phyloP scores from a whole-genome alignment of 2,113 vertebrate species.

The Macroglossus sobrinus region DNA sequence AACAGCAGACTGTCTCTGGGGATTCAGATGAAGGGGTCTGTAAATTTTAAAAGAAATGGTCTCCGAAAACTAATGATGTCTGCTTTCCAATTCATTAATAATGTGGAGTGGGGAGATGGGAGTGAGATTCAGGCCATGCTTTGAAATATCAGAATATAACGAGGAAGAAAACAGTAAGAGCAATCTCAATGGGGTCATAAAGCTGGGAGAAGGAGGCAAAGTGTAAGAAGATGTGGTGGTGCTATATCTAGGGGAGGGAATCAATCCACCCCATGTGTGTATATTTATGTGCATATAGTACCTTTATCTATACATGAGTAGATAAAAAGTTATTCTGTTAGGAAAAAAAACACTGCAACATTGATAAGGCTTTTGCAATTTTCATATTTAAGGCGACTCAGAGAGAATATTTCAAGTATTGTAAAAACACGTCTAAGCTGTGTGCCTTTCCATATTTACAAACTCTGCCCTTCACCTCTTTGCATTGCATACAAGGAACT shows the following conservation, averaged over 20 bases:
- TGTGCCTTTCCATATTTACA: constrained; percentile 76
- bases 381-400: constrained; percentile 77
- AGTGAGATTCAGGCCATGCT: constrained; percentile 83
- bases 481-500: constrained; percentile 62
- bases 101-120: constrained; percentile 88
- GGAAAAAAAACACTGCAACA: constrained; percentile 67
- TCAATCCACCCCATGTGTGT: constrained; percentile 56
- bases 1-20: constrained; percentile 89
- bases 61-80: constrained; percentile 95
- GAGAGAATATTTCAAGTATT: constrained; percentile 72
- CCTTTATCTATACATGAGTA: constrained; percentile 65
- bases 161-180: constrained; percentile 82
- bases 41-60: constrained; percentile 93
- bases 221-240: constrained; percentile 73
- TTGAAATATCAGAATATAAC: constrained; percentile 87
- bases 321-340: constrained; percentile 72
- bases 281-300: constrained; percentile 79
- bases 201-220: constrained; percentile 75
- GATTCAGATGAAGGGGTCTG: constrained; percentile 93
- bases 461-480: constrained; percentile 76
- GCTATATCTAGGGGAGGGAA: constrained; percentile 73
- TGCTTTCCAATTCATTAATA: constrained; percentile 93
- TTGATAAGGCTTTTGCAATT: constrained; percentile 76
- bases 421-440: constrained; percentile 66
- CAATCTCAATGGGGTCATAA: constrained; percentile 82